These are phyloP conservation scores for Pyrrhia umbra DNA, from an alignment of 2,888 invertebrate genomes.

Conservation along the genomic window DNA sequence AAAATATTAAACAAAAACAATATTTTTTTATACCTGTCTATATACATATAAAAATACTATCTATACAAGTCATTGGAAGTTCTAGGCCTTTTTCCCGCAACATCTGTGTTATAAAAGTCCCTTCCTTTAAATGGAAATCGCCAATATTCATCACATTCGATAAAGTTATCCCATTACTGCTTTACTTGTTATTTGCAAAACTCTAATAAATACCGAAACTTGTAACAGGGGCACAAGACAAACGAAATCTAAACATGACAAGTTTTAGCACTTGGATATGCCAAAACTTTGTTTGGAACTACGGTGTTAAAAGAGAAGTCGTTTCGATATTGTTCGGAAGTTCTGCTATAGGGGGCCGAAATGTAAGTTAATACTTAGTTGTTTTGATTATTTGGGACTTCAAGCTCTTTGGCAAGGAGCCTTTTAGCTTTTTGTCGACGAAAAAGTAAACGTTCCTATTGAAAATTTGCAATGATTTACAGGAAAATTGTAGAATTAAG, in stretches of 20 bases:
- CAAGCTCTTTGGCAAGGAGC: no score
- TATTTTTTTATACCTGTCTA: constrained; percentile 8
- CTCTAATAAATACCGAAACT: constrained; percentile 28
- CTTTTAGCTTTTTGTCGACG: no score
- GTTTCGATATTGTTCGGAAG: constrained; percentile 25
- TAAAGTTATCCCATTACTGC: constrained; percentile 15
- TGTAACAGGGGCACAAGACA: constrained; percentile 23
- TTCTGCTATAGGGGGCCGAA: constrained; percentile 15
- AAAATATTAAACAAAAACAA: no score
- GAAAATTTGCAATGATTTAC: no score
- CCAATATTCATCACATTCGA: not conserved
- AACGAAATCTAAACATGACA: constrained; percentile 62
- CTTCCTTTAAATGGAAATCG: no score
- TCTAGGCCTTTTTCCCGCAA: not conserved
- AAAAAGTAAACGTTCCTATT: no score
- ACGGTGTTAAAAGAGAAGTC: constrained; percentile 12
- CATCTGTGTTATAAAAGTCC: no score
- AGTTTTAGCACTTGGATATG: constrained; percentile 74
- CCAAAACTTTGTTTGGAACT: constrained; percentile 66
- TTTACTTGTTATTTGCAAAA: not conserved
- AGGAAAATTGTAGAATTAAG: no score
- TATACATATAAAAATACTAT: no score
- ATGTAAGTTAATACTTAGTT: constrained; percentile 20
- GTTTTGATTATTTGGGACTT: not conserved
- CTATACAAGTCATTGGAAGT: not conserved